A percentile compares a stretch with the other conserved stretches of the same genome.
Conservation (phyloP, 2,888 invertebrate genomes). For the Xanthia togata region DNA sequence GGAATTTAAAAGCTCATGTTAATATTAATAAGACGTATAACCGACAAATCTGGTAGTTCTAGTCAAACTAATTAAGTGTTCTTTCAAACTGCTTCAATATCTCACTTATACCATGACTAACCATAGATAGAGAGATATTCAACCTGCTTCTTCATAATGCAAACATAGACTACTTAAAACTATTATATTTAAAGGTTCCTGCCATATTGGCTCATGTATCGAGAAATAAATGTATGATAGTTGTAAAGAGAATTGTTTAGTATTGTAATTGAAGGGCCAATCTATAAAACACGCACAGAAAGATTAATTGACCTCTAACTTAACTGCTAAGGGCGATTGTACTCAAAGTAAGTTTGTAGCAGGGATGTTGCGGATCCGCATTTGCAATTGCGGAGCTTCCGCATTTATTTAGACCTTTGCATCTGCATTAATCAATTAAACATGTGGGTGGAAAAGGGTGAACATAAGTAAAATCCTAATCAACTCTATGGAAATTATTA, state of each 20-base stretch:
- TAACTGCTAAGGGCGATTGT: constrained; percentile 20
- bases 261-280: constrained; percentile 73
- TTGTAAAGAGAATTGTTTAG: constrained; percentile 52
- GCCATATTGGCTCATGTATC: constrained; percentile 60
- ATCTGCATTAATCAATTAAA: no score
- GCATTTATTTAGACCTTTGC: no score
- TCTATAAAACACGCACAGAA: constrained; percentile 77
- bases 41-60: constrained; percentile 55
- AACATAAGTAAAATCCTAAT: no score
- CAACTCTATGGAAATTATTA: no score
- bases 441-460: no score
- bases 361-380: no score
- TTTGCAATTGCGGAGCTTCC: no score
- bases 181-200: constrained; percentile 62
- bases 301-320: constrained; percentile 34
- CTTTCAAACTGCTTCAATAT: constrained; percentile 52
- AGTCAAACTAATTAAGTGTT: constrained; percentile 34
- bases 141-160: constrained; percentile 41
- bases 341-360: not conserved
- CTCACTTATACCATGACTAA: constrained; percentile 19
- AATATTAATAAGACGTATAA: constrained; percentile 32
- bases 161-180: constrained; percentile 22
- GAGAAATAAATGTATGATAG: constrained; percentile 60
- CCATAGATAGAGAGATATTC: constrained; percentile 34
- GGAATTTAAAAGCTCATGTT: constrained; percentile 37